Evolutionary conservation across 2,797 vertebrate genomes (phyloP), one percentile per base, ranked within the genome.

Genomic region (Myiotriccus ornatus): DNA sequence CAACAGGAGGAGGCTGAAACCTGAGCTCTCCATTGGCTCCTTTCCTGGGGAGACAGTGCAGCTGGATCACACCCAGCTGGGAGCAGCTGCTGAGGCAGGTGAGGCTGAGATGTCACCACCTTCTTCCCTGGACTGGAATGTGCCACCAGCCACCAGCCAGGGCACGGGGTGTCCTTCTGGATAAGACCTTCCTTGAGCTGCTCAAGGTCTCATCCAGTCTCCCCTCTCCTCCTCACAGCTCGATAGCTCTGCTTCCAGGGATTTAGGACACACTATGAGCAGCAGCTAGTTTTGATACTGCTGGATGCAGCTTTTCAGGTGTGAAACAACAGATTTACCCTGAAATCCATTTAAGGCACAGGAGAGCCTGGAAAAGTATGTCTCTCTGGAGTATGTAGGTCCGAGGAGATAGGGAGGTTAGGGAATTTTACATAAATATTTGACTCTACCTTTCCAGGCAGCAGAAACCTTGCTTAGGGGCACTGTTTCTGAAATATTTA

Each of bases 401-500:
- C 50, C 22, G 3, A 9, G 35, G 55, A 84, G 55, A 25, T 65
- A 69, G 20, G 6, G 12, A 47, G 14, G 35, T 27, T 73, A 73
- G 35, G 55, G 82, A 85, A 77, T 85, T 87, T 43, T 41, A 56
- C 28, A 32, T 60, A 83, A 70, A 41, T 64, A 63, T 53, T 74
- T 74, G 32, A 12, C 37, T 63, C 37, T 81, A 6, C 74, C 50
- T 71, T 84, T 76, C 8, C 43, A 47, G 56, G 76, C 73, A 81
- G 73, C 76, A 81, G 62, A 83, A 87, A 15, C 20, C 67, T 95
- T 5, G 84, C 78, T 96, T 10, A 56, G 92, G 64, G 89, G 87
- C 78, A 92, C 50, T 39, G 34, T 57, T 96, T 63, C 73, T 78
- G 65, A 78, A 75, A 21, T 70, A 78, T 93, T 88, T 76, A 87